Base-by-base conservation (phyloP, 2,113 vertebrate genomes). In the Urocitellus parryii region DNA sequence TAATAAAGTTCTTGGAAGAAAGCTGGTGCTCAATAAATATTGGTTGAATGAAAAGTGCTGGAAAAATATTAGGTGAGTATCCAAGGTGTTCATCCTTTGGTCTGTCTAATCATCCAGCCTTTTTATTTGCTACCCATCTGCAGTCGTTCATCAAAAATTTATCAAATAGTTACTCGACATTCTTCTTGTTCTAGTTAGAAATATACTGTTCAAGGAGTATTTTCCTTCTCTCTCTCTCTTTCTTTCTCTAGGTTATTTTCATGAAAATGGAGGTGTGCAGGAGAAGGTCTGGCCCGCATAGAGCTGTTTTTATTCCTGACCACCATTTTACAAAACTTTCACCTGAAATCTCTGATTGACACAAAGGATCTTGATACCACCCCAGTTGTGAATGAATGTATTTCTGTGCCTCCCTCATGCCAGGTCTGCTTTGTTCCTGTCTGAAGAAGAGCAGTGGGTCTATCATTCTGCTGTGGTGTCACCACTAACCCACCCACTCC, bases 221-320 rank as follows among this genome's bases (percentile, higher is more conserved):
- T 32, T 67, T 53, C 53, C 14, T 13, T n/a, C n/a, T 56, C 53
- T 18, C 53, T 56, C 58, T 58, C 56, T 58, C 58, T 2, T 32
- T 42, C 56, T 58, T 22, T 2, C 22, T 42, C 87, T 32, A 25
- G 70, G 48, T 79, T 91, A 56, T 83, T 89, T 97, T 37, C 80
- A 97, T 96, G 96, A 85, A 97, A 97, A 90, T 24, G 76, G 5
- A 90, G 85, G n/a, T 98, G 85, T 73, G 27, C 92, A 74, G 88
- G 95, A 92, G 98, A 98, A 16, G 37, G 76, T 3, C 89, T 95
- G 78, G 92, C 96, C 48, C 32, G 8, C 2, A 93, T 92, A 92
- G 89, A 97, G 24, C 42, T 97, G 8, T 98, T 97, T 92, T 74
- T 97, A n/a, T 82, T 96, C 65, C 85, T 96, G 34, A 95, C 67